Conservation (phyloP, 2,888 invertebrate genomes). For the Bhutanitis thaidina region DNA sequence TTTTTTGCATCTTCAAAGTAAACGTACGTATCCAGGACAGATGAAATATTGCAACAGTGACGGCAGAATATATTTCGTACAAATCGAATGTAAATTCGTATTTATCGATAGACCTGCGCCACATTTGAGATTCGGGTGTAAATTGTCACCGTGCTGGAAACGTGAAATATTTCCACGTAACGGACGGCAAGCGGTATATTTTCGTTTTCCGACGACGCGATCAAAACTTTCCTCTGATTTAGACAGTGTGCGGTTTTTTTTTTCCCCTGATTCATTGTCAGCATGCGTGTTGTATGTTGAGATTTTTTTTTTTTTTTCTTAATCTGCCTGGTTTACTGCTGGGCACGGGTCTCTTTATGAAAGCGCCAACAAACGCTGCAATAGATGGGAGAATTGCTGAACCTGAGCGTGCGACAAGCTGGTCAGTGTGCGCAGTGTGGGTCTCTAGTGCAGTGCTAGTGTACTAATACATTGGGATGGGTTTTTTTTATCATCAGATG, state of each 20-base stretch:
- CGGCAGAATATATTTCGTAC: constrained; percentile 35
- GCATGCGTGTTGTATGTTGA: too few species aligned
- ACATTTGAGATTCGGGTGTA: constrained; percentile 38
- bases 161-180: constrained; percentile 48
- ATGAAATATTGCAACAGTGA: constrained; percentile 23
- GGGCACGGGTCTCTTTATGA: too few species aligned
- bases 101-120: constrained; percentile 46
- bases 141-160: constrained; percentile 43
- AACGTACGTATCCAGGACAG: constrained; percentile 12
- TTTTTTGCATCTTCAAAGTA: background rate
- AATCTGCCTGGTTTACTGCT: too few species aligned
- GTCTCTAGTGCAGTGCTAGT: too few species aligned
- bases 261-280: too few species aligned
- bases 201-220: constrained; percentile 28
- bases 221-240: constrained; percentile 22
- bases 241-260: background rate
- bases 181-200: constrained; percentile 50
- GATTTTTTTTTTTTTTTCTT: too few species aligned
- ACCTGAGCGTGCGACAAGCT: too few species aligned
- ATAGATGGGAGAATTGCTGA: too few species aligned
- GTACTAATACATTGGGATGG: too few species aligned
- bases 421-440: too few species aligned
- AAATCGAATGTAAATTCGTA: constrained; percentile 54
- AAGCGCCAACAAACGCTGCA: too few species aligned
- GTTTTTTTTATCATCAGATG: too few species aligned